Base-by-base conservation (phyloP, 2,113 vertebrate species). In the Anthoscopus minutus region DNA sequence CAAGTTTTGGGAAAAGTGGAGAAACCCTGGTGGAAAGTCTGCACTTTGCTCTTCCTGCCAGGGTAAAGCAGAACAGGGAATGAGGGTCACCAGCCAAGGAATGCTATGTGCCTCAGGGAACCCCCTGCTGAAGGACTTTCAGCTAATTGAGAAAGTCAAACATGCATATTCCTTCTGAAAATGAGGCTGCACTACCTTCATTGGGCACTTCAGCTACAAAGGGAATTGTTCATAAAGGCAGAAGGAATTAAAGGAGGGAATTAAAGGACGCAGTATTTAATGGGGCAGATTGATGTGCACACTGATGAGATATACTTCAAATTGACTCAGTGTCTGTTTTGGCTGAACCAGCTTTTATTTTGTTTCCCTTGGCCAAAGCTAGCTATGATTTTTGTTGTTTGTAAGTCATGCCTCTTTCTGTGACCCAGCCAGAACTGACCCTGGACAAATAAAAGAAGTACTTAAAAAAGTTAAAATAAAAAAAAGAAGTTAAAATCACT, bases 271-370 rank as follows among this genome's bases (percentile, higher is more conserved):
- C 51, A 64, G 40, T 72, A 76, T 91, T 95, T 96, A 96, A 94
- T 85, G 79, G 89, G 70, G 35, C 62, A 86, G 93, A 93, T 54
- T 96, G 90, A 95, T 89, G 85, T 83, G 71, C 88, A 88, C 88
- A 27, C 79, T 92, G 93, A 88, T 86, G 82, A 93, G 66, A 79
- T 77, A 80, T 27, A 81, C 42, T 88, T 72, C 74, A 76, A 82
- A 96, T 73, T 92, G 92, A 88, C 86, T 88, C 83, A 94, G 83
- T 58, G 88, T 88, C 92, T 95, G 20, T 24, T 95, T 95, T 82
- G 66, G 45, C 54, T 95, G 81, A 95, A 95, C 76, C 51, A 76
- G 54, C 44, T 4, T 60, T 74, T 44, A 66, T 58, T 73, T 47
- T 35, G 51, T 65, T 44, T 35, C 18, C n/a, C 37, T 44, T 80